These are phyloP conservation scores for Pseudomyrmex pallidus DNA, from an alignment of 1,140 invertebrate species.

Conservation along the genomic window DNA sequence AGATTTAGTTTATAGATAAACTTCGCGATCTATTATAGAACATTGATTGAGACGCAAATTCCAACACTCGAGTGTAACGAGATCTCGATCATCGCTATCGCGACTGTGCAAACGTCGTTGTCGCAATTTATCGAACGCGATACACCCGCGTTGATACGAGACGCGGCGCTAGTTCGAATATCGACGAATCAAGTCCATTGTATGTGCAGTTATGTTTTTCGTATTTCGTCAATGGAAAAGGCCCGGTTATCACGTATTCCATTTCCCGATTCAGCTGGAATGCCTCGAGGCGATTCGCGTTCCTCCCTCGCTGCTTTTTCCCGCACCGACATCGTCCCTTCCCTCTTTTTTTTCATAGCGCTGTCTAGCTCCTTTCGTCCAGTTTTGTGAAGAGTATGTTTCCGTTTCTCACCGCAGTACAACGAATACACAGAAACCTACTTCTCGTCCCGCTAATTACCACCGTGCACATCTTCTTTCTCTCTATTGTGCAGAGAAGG, in stretches of 20 bases:
- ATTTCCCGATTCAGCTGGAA: slow-evolving; percentile 67
- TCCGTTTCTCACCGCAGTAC: neutral
- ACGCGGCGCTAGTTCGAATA: neutral
- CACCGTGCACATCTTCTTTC: neutral
- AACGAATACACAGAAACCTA: neutral
- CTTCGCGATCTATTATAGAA: neutral
- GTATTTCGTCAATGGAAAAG: slow-evolving; percentile 18
- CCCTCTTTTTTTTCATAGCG: slow-evolving; percentile 27
- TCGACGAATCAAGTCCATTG: neutral
- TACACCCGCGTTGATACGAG: neutral
- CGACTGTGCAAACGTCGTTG: neutral
- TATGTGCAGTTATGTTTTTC: slow-evolving; percentile 13
- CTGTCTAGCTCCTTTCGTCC: slow-evolving; percentile 31
- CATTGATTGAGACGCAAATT: neutral
- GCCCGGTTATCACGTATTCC: slow-evolving; percentile 70
- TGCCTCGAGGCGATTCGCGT: slow-evolving; percentile 29
- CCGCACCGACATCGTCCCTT: neutral
- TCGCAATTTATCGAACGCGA: neutral
- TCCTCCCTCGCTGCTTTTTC: neutral
- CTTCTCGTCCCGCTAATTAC: slow-evolving; percentile 45
- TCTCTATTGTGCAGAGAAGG: neutral
- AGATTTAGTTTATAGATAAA: neutral
- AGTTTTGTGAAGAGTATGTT: slow-evolving; percentile 24
- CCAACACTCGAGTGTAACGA: neutral
- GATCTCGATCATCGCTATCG: neutral